phyloP scores from a whole-genome alignment of 2,888 invertebrate genomes.

The Calameuta idolon region DNA sequence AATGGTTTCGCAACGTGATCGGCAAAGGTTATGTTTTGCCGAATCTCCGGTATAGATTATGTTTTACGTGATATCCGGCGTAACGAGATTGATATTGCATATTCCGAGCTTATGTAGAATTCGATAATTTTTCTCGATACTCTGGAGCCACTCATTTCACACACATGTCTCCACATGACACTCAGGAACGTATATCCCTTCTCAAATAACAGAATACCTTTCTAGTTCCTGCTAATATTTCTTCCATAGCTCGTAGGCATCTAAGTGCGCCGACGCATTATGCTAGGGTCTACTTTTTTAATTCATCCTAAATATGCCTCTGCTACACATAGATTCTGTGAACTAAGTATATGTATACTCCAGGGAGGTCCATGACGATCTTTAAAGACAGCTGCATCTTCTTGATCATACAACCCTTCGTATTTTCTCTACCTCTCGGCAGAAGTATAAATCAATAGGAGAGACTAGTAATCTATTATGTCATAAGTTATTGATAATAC shows the following conservation, averaged over 20 bases:
- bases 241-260: background rate
- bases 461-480: background rate
- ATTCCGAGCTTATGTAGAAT: slow-evolving; percentile 9
- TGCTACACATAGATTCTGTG: background rate
- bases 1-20: slow-evolving; percentile 8
- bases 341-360: background rate
- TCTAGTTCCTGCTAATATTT: background rate
- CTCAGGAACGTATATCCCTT: background rate
- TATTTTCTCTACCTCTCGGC: background rate
- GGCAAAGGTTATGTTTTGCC: slow-evolving; percentile 9
- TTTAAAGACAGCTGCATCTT: background rate
- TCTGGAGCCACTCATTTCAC: slow-evolving; percentile 17
- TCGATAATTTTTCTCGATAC: slow-evolving; percentile 12
- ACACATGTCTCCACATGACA: slow-evolving; percentile 22
- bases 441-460: background rate
- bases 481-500: background rate
- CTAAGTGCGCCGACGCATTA: background rate
- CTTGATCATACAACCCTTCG: background rate
- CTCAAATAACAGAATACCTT: background rate
- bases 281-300: background rate
- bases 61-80: slow-evolving; percentile 10
- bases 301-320: background rate
- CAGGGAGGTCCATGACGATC: background rate
- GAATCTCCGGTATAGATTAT: slow-evolving; percentile 7
- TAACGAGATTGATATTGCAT: slow-evolving; percentile 20